Base-by-base conservation (phyloP, 2,888 invertebrate genomes). In the Dendrolimus pini region DNA sequence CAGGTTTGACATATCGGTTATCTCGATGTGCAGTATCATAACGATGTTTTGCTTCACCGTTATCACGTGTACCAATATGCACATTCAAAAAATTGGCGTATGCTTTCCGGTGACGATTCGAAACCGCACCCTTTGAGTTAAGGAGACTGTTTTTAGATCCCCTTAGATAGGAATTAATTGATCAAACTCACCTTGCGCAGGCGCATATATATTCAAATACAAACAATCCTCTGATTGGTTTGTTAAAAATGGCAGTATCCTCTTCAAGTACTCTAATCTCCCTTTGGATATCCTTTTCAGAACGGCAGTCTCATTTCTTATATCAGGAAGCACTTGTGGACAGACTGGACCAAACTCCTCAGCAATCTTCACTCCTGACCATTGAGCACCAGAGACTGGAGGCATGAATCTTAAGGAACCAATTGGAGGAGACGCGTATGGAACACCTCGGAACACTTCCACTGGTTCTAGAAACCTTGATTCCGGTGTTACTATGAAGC, bases 211-310 rank as follows among this genome's bases (percentile, higher is more conserved):
- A 88, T 99, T 99, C 80, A 99, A 93, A 84, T 97, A 98, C 63
- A 99, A 93, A 80, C 99, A 99, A 91, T 99, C 98, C 92, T 99
- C 99, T 68, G 96, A 97, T 90, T 99, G 98, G 82, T 98, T 96
- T 69, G 94, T 94, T 69, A 99, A 92, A 82, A 96, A 95, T 54
- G 97, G 97, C 71, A 97, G 87, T 83, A 99, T 92, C 73, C 97
- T 93, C 83, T 95, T 96, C 73, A 99, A 92, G 80, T 98, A 96
- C 78, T 97, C 97, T 75, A 96, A 90, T 64, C 98, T 92, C 41
- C 97, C 98, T 72, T 94, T 94, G 9, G 98, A 98, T 95, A 98
- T 97, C 75, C 94, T 93, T 76, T 94, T 94, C 68, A 96, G 84
- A 7, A 96, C 95, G 52, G 95, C 94, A 55, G 96, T 96, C 81